Conservation (phyloP, 2,888 invertebrate species). For the Neoscelio sp. region DNA sequence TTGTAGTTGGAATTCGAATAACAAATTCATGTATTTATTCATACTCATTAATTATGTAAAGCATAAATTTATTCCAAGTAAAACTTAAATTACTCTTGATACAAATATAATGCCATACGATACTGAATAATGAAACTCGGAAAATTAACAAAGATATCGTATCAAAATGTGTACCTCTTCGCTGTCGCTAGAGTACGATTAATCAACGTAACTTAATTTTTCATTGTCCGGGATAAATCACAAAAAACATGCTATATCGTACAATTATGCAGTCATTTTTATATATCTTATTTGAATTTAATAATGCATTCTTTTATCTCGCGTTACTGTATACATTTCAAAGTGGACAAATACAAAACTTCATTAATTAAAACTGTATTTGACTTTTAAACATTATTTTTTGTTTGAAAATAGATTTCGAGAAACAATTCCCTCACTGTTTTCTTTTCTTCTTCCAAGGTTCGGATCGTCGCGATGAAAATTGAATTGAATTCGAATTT, state of each 20-base stretch:
- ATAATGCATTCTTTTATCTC: background rate
- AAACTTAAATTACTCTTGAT: background rate
- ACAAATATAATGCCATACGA: conserved; percentile 6
- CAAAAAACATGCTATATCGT: conserved; percentile 27
- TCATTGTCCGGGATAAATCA: conserved; percentile 33
- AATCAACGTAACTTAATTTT: conserved; percentile 41
- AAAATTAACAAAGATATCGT: conserved; percentile 35
- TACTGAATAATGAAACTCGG: conserved; percentile 22
- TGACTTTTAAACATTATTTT: too few species aligned
- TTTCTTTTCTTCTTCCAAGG: too few species aligned
- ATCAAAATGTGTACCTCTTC: conserved; percentile 11
- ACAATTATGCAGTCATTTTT: conserved; percentile 21
- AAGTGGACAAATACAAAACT: too few species aligned
- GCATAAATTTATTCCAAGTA: conserved; percentile 30
- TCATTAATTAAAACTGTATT: too few species aligned
- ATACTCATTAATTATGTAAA: too few species aligned
- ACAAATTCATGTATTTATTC: too few species aligned
- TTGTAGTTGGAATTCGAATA: too few species aligned
- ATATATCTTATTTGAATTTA: conserved; percentile 3
- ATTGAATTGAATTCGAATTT: too few species aligned
- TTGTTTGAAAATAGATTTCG: too few species aligned
- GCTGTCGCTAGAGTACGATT: conserved; percentile 30
- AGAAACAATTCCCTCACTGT: too few species aligned
- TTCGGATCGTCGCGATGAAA: too few species aligned
- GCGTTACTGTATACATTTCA: too few species aligned